Conservation (phyloP, 2,888 invertebrate species). For the Hipparchia sbordonii region DNA sequence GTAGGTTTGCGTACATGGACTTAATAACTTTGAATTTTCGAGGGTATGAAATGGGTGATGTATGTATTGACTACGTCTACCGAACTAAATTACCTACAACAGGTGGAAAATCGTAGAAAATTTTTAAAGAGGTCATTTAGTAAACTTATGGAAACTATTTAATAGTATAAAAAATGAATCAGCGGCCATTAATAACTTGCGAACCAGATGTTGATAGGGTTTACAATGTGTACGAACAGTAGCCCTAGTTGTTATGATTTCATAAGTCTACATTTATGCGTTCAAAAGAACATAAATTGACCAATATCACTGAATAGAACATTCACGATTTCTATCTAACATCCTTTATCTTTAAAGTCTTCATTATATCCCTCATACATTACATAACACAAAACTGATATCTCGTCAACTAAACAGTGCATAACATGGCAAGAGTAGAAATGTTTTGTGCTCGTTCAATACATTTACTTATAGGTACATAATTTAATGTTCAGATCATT, state of each 20-base stretch:
- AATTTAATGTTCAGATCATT: constrained; percentile 11
- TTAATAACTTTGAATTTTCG: too few species aligned
- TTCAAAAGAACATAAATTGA: constrained; percentile 5
- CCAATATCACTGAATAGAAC: constrained; percentile 7
- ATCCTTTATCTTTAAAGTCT: not conserved
- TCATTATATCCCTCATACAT: not conserved
- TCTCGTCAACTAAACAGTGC: not conserved
- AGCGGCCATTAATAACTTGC: too few species aligned
- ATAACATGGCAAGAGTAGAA: constrained; percentile 2
- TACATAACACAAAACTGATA: constrained; percentile 3
- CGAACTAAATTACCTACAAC: too few species aligned
- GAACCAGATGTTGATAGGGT: too few species aligned
- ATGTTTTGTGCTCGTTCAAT: not conserved
- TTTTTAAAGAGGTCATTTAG: too few species aligned
- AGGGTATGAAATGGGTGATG: too few species aligned
- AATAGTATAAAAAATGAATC: too few species aligned
- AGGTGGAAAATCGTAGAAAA: too few species aligned
- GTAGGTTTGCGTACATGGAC: too few species aligned
- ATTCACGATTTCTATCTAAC: not conserved
- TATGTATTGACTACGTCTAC: too few species aligned
- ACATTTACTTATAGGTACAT: not conserved
- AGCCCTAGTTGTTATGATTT: not conserved
- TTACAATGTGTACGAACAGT: too few species aligned
- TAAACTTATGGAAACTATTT: too few species aligned
- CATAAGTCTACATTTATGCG: not conserved